Evolutionary conservation across 2,888 invertebrate species (phyloP).

Genomic region (Heliconius aoede): DNA sequence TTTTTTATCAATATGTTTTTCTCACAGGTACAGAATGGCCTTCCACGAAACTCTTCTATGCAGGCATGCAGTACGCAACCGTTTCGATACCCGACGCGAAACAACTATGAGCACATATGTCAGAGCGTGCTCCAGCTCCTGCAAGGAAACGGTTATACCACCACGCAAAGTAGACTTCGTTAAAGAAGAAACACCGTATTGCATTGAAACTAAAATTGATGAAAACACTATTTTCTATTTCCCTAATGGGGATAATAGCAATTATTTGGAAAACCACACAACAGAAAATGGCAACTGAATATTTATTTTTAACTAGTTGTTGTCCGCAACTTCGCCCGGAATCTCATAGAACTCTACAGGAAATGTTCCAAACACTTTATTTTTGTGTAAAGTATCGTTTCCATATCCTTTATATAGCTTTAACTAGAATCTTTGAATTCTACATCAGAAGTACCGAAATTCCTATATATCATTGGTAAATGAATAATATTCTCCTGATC

Average conservation of each 20-base stretch:
- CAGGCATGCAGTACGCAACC: conserved; percentile 71
- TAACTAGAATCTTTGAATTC: too few species aligned
- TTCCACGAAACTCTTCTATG: conserved; percentile 90
- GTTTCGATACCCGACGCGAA: conserved; percentile 81
- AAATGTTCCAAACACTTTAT: too few species aligned
- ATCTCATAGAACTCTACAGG: too few species aligned
- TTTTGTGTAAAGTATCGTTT: too few species aligned
- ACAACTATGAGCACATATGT: conserved; percentile 61
- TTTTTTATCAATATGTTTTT: conserved; percentile 49
- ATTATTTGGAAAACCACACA: conserved; percentile 2
- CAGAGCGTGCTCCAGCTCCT: conserved; percentile 52
- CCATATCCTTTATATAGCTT: too few species aligned
- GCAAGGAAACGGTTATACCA: conserved; percentile 62
- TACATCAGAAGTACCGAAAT: too few species aligned
- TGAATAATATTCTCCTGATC: too few species aligned
- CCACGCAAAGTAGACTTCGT: conserved; percentile 69
- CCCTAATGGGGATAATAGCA: conserved; percentile 39
- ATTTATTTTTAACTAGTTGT: too few species aligned
- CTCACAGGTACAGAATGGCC: conserved; percentile 87
- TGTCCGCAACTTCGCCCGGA: too few species aligned
- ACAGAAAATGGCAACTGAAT: background rate
- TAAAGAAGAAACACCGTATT: conserved; percentile 66
- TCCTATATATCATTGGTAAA: too few species aligned
- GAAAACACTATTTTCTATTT: conserved; percentile 47
- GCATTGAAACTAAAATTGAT: conserved; percentile 54